Evolutionary conservation across 35 echinoderm and acorn worm genomes (phyloP).

Genomic region (Eucidaris tribuloides): DNA sequence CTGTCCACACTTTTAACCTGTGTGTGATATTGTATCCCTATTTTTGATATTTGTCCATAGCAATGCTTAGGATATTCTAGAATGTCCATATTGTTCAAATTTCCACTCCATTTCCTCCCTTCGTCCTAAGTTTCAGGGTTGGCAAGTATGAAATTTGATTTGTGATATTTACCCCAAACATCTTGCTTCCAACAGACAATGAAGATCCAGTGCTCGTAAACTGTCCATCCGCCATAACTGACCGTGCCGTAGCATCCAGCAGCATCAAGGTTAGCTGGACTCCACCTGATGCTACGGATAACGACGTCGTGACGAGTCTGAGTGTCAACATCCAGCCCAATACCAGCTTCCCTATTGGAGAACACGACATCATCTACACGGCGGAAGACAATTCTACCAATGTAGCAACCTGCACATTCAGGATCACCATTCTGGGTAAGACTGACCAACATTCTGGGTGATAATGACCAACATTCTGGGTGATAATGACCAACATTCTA

Average conservation of each 20-base stretch:
- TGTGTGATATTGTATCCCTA: not conserved
- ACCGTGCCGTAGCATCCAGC: not conserved
- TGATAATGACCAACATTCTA: not conserved
- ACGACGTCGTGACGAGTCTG: not conserved
- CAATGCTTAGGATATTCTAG: not conserved
- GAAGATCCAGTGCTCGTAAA: not conserved
- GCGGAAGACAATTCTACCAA: not conserved
- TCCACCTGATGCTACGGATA: constrained; percentile 3
- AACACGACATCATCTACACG: not conserved
- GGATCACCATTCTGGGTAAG: constrained; percentile 10
- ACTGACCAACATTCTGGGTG: not conserved
- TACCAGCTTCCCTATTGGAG: not conserved
- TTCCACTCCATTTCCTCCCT: not conserved
- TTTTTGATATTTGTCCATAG: not conserved
- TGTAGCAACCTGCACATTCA: not conserved
- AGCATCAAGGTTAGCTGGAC: not conserved
- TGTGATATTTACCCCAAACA: not conserved
- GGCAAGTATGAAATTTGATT: not conserved
- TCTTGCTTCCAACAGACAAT: not conserved
- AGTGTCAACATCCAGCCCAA: not conserved
- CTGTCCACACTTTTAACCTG: not conserved
- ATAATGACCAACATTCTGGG: too few relatives aligned
- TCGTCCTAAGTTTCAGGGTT: not conserved
- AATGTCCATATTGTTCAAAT: not conserved
- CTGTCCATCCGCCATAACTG: not conserved